phyloP scores from a whole-genome alignment of 1,140 invertebrate species.

The Zaprionus capensis region DNA sequence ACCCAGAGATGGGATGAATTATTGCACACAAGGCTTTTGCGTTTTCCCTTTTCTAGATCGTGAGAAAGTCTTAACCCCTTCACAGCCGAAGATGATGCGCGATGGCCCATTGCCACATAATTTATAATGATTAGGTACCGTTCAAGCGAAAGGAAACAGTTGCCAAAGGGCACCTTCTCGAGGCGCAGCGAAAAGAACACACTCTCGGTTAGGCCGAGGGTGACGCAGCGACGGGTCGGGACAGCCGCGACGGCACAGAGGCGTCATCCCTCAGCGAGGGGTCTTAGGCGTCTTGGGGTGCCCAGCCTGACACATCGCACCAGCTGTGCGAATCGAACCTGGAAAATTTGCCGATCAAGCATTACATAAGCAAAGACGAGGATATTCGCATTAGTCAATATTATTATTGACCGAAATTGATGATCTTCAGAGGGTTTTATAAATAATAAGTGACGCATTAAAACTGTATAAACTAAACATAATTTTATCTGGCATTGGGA shows the following conservation, averaged over 20 bases:
- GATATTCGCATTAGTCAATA: constrained; percentile 13
- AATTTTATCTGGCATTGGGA: no score
- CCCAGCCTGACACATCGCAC: constrained; percentile 1
- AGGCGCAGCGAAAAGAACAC: constrained; percentile 58
- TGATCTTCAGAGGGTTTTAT: not conserved
- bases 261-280: constrained; percentile 71
- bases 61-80: constrained; percentile 81
- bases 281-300: constrained; percentile 36
- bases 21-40: constrained; percentile 48
- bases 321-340: constrained; percentile 49
- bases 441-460: not conserved
- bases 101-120: constrained; percentile 69
- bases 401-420: not conserved
- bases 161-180: constrained; percentile 53
- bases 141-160: constrained; percentile 65
- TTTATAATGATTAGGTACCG: constrained; percentile 79
- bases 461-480: no score
- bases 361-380: constrained; percentile 22
- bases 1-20: constrained; percentile 43
- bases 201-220: constrained; percentile 34
- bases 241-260: constrained; percentile 50
- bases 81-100: constrained; percentile 16
- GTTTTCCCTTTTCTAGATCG: constrained; percentile 59
- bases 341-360: constrained; percentile 22
- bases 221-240: constrained; percentile 27